Conservation (phyloP, 2,113 vertebrate species). For the Scomber scombrus region DNA sequence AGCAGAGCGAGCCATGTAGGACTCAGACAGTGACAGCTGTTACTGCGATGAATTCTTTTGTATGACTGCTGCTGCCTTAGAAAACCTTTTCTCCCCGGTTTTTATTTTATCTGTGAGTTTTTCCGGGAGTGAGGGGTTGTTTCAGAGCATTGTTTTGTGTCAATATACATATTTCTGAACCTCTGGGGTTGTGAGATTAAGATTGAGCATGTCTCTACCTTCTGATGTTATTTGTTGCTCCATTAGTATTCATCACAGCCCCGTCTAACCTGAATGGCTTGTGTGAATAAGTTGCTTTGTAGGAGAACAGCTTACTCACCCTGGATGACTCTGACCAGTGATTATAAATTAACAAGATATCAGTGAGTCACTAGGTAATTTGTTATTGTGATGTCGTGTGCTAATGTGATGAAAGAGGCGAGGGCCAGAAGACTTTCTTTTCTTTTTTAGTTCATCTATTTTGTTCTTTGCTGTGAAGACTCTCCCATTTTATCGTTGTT, state of each 20-base stretch:
- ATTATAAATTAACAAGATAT: constrained; percentile 32
- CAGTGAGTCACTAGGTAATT: constrained; percentile 41
- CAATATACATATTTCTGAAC: not conserved
- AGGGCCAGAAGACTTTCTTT: not conserved
- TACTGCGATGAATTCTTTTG: constrained; percentile 26
- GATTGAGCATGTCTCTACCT: not conserved
- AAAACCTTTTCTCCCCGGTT: constrained; percentile 8
- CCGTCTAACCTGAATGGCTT: constrained; percentile 9
- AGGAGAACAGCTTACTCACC: constrained; percentile 31
- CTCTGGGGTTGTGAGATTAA: too few relatives aligned
- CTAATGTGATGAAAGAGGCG: not conserved
- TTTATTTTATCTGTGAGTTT: not conserved
- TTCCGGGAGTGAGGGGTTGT: not conserved
- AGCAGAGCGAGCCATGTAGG: constrained; percentile 30
- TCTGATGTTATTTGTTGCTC: not conserved
- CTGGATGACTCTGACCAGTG: constrained; percentile 9
- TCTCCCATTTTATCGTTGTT: too few relatives aligned
- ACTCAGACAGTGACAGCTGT: constrained; percentile 61
- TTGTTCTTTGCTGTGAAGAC: not conserved
- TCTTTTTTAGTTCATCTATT: not conserved
- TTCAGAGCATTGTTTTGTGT: not conserved
- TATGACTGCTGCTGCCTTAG: constrained; percentile 23
- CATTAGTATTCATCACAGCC: not conserved
- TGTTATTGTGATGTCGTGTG: constrained; percentile 8
- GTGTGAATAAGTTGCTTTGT: constrained; percentile 22